Evolutionary conservation across 2,797 vertebrate genomes (phyloP).

Genomic region (Pteronotus mesoamericanus): DNA sequence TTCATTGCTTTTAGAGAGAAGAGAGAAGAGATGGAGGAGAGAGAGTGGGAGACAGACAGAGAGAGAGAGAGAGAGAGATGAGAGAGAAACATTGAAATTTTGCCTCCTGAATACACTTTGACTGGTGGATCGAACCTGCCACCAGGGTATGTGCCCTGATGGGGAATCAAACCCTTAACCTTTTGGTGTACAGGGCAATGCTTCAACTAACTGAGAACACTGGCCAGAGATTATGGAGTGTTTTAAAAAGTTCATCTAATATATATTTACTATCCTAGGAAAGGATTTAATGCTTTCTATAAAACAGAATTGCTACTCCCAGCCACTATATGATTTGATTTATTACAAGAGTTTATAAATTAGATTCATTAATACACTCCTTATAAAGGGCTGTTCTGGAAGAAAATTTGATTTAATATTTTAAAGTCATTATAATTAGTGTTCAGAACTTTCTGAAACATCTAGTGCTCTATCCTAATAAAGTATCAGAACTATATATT

Average conservation of each 20-base stretch:
- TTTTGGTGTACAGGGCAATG: too few species aligned
- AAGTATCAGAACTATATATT: neutral
- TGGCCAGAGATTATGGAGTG: neutral
- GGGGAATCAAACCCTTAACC: too few species aligned
- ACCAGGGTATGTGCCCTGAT: too few species aligned
- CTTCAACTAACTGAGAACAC: too few species aligned
- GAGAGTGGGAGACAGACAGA: too few species aligned
- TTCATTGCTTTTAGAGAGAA: too few species aligned
- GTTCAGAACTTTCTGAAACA: neutral
- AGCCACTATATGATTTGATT: conserved; percentile 8
- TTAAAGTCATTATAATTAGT: conserved; percentile 25
- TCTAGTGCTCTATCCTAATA: neutral
- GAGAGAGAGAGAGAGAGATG: too few species aligned
- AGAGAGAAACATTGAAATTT: too few species aligned
- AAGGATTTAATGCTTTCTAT: conserved; percentile 7
- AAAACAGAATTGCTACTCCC: conserved; percentile 5
- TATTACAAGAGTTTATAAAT: conserved; percentile 18
- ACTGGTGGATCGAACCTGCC: too few species aligned
- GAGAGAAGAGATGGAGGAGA: too few species aligned
- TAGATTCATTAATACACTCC: conserved; percentile 13
- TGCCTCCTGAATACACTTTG: too few species aligned
- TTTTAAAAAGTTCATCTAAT: neutral
- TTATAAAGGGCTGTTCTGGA: neutral
- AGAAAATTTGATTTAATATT: conserved; percentile 28
- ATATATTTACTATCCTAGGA: neutral